phyloP scores from a whole-genome alignment of 2,888 invertebrate genomes.

The Epirrita christyi region DNA sequence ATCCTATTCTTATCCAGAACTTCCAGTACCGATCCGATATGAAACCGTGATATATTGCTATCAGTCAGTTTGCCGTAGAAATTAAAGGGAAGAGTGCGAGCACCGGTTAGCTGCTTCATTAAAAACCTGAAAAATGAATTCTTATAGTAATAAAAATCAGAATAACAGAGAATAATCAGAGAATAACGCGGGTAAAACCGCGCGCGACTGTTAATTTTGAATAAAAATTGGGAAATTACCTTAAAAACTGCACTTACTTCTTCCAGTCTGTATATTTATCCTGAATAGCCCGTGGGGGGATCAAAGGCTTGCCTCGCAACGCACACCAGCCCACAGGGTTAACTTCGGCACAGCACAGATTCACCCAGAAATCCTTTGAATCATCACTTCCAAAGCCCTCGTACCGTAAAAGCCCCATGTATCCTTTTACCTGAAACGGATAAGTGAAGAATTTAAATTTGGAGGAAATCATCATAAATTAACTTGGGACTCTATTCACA shows the following conservation, averaged over 20 bases:
- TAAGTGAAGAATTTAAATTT: background rate
- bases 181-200: no score
- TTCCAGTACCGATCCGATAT: conserved; percentile 93
- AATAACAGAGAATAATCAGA: no score
- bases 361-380: conserved; percentile 98
- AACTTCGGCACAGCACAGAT: conserved; percentile 96
- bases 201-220: no score
- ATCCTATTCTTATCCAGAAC: conserved; percentile 98
- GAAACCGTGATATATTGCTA: conserved; percentile 92
- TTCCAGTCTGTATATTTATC: conserved; percentile 98
- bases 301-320: conserved; percentile 96
- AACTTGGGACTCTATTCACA: no score
- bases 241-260: conserved; percentile 74
- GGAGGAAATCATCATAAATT: background rate
- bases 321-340: conserved; percentile 99
- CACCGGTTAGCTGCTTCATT: conserved; percentile 95
- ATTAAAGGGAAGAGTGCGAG: conserved; percentile 96
- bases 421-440: conserved; percentile 90
- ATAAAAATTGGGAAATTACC: no score
- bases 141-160: no score
- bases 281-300: conserved; percentile 96
- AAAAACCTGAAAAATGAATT: conserved; percentile 84
- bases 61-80: conserved; percentile 95
- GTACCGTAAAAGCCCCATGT: conserved; percentile 92
- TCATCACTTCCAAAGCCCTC: conserved; percentile 96